A percentile compares a stretch with the other conserved stretches of the same genome.
Evolutionary conservation across 2,888 invertebrate species (phyloP).

Genomic region (Lysandra coridon): DNA sequence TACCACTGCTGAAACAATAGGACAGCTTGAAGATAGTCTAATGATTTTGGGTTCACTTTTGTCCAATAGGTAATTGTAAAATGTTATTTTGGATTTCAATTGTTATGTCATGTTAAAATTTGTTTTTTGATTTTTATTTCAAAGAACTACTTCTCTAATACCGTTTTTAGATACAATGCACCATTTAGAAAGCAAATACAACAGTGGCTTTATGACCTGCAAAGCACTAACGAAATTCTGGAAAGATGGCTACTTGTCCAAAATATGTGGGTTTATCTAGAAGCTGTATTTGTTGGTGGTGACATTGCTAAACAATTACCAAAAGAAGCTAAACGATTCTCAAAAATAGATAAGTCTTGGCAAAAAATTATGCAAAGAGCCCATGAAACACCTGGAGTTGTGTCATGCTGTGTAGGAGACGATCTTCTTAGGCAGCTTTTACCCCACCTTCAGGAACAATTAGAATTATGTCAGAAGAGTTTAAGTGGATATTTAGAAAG

Average conservation of each 20-base stretch:
- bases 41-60: conserved; percentile 96
- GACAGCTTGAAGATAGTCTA: conserved; percentile 96
- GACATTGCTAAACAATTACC: conserved; percentile 99
- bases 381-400: conserved; percentile 97
- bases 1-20: conserved; percentile 96
- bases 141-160: no score
- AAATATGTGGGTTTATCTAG: conserved; percentile 99
- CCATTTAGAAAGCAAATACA: conserved; percentile 98
- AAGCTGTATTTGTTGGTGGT: conserved; percentile 98
- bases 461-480: conserved; percentile 98
- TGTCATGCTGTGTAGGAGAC: conserved; percentile 97
- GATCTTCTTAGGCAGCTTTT: conserved; percentile 94
- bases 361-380: conserved; percentile 98
- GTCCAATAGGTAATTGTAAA: conserved; percentile 86
- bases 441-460: conserved; percentile 96
- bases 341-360: conserved; percentile 99
- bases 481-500: conserved; percentile 96
- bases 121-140: no score
- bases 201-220: conserved; percentile 95
- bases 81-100: conserved; percentile 13
- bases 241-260: conserved; percentile 98
- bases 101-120: no score
- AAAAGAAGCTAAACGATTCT: conserved; percentile 95
- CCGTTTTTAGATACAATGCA: conserved; percentile 89
- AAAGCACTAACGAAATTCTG: conserved; percentile 97